Evolutionary conservation across 2,113 vertebrate genomes (phyloP).

Genomic region (Rhabdomys dilectus): DNA sequence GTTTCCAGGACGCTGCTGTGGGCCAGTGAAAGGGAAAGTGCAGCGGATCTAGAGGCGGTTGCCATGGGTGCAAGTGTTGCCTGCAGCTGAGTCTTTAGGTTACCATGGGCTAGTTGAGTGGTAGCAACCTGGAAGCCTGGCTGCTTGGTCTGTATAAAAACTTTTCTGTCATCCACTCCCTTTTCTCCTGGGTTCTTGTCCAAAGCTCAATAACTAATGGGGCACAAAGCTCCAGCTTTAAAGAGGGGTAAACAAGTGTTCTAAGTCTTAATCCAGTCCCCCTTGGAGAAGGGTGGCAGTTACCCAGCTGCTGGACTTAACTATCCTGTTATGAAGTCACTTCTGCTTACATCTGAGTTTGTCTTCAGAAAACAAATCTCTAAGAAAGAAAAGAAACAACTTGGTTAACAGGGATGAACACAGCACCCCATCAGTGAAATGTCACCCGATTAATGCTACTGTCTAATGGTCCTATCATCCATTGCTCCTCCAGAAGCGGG

Average conservation of each 20-base stretch:
- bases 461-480: rapidly evolving
- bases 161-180: background rate
- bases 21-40: background rate
- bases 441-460: background rate
- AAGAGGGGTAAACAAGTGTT: background rate
- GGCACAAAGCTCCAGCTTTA: conserved; percentile 11
- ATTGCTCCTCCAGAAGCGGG: background rate
- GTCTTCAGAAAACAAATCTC: background rate
- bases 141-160: background rate
- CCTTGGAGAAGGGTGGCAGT: background rate
- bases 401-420: background rate
- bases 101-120: background rate
- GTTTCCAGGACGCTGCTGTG: background rate
- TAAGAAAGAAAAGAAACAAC: background rate
- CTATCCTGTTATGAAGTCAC: conserved; percentile 5
- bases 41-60: background rate
- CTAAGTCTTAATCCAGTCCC: background rate
- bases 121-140: background rate
- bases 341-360: conserved; percentile 50
- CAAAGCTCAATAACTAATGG: conserved; percentile 26
- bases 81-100: background rate
- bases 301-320: background rate
- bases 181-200: background rate
- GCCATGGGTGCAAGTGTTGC: conserved; percentile 29
- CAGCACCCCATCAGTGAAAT: background rate